Evolutionary conservation across 2,888 invertebrate genomes (phyloP), one percentile per base, ranked within the genome.

Genomic region (Erpobdella octoculata): DNA sequence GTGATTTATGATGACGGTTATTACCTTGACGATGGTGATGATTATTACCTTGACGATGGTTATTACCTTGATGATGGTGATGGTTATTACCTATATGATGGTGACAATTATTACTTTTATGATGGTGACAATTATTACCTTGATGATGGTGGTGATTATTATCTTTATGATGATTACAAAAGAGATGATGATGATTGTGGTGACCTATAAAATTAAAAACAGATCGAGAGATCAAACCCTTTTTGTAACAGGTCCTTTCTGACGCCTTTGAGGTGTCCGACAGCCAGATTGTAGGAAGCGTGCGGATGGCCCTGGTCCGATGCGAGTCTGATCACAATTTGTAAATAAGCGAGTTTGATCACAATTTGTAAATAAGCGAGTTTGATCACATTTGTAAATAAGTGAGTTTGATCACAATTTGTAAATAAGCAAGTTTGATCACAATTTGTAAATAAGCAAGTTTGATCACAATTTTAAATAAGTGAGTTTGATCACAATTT

Each of bases 231-330:
- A 9, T 53, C 18, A 53, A 1, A 84, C 84, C 84, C 84, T 75
- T 78, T 74, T 74, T 80, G 77, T 28, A 77, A 71, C 2, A 85
- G 77, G 71, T 82, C 82, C 31, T 81, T 82, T 58, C 81, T 80
- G 62, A 80, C 79, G 2, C 86, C 85, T 73, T 85, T 83, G 71
- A 86, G 77, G 75, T 86, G 85, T 28, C 85, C 85, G 28, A 85
- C 80, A 5, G 86, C 86, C 67, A 86, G 78, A 76, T 86, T 86
- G 78, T 85, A 86, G 2, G 85, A 78, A 0, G 86, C 84, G 75
- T 85, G 83, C 0, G 86, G 82, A 77, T 86, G 85, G 0, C 86
- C 86, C 75, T 85, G 83, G 68, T 84, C 83, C 2, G 62, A 28
- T n/a, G 62, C 62, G 8, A 62, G n/a, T 12, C 62, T 33, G 8